Evolutionary conservation across 2,888 invertebrate species (phyloP).

Genomic region (Polymixis flavicincta): DNA sequence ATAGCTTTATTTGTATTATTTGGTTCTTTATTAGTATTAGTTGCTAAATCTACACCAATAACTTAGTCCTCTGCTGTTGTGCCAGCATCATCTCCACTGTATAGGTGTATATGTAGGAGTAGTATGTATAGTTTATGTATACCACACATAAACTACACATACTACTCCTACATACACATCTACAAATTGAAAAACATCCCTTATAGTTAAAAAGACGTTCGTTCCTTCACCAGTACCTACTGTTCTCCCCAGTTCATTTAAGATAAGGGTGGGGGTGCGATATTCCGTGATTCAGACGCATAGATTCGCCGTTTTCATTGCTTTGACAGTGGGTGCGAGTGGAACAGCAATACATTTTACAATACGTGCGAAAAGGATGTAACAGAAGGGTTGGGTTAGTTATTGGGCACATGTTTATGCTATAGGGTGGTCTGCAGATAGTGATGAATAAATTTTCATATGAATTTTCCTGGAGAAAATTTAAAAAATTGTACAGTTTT

Average conservation of each 20-base stretch:
- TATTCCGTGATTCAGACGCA: constrained; percentile 87
- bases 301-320: constrained; percentile 89
- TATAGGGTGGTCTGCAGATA: constrained; percentile 75
- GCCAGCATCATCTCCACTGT: not conserved
- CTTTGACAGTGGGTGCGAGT: constrained; percentile 83
- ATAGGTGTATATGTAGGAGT: too few relatives aligned
- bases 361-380: constrained; percentile 76
- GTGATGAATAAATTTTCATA: constrained; percentile 78
- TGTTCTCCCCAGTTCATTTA: constrained; percentile 87
- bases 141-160: constrained; percentile 32
- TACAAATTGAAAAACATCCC: constrained; percentile 61
- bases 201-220: constrained; percentile 68
- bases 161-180: constrained; percentile 25
- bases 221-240: constrained; percentile 74
- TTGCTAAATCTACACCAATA: not conserved
- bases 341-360: constrained; percentile 72
- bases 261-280: constrained; percentile 84
- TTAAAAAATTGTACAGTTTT: constrained; percentile 45
- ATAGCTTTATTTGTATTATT: not conserved
- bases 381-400: constrained; percentile 84
- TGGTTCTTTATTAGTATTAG: not conserved
- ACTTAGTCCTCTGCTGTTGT: not conserved
- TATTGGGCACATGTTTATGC: constrained; percentile 82
- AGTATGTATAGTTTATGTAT: too few relatives aligned
- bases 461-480: constrained; percentile 56